A percentile compares a stretch with the other conserved stretches of the same genome.
Evolutionary conservation across 2,888 invertebrate genomes (phyloP).

Genomic region (Acrocyrtus sp.): DNA sequence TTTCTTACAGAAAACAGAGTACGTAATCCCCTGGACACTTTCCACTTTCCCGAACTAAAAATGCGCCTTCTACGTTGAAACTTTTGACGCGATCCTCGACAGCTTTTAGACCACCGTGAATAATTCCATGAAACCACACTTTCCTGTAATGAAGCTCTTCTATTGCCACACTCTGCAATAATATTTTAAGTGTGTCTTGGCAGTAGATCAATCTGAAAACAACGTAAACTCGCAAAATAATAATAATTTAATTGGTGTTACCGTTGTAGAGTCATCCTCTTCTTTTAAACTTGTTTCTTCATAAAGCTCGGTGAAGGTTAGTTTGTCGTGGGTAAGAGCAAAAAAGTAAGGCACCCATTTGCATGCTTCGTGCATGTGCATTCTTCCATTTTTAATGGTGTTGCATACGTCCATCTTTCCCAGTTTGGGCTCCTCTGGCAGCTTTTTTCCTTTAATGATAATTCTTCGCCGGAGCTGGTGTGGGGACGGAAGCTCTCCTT

Average conservation of each 20-base stretch:
- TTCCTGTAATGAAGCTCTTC: slow-evolving; percentile 91
- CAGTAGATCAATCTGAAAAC: no score
- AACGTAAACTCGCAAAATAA: no score
- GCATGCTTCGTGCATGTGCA: slow-evolving; percentile 54
- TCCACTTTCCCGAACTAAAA: slow-evolving; percentile 91
- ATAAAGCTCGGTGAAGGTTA: slow-evolving; percentile 59
- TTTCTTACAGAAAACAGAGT: slow-evolving; percentile 85
- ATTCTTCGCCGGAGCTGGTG: slow-evolving; percentile 76
- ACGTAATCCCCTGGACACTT: slow-evolving; percentile 96
- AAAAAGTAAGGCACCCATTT: slow-evolving; percentile 58
- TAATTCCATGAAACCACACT: slow-evolving; percentile 92
- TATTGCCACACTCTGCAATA: slow-evolving; percentile 24
- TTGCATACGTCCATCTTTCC: slow-evolving; percentile 69
- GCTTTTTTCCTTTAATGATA: slow-evolving; percentile 88
- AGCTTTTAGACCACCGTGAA: no score
- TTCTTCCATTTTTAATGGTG: slow-evolving; percentile 59
- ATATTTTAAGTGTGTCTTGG: no score
- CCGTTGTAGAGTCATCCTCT: slow-evolving; percentile 67
- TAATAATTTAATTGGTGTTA: not conserved
- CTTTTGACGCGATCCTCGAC: no score
- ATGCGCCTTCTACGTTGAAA: slow-evolving; percentile 90
- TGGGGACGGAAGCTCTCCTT: slow-evolving; percentile 67
- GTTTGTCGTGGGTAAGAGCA: slow-evolving; percentile 55
- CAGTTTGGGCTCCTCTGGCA: slow-evolving; percentile 88
- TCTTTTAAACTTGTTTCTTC: slow-evolving; percentile 66